Evolutionary conservation across 2,797 vertebrate genomes (phyloP), one percentile per base, ranked within the genome.

Genomic region (Leptodactylus fallax): DNA sequence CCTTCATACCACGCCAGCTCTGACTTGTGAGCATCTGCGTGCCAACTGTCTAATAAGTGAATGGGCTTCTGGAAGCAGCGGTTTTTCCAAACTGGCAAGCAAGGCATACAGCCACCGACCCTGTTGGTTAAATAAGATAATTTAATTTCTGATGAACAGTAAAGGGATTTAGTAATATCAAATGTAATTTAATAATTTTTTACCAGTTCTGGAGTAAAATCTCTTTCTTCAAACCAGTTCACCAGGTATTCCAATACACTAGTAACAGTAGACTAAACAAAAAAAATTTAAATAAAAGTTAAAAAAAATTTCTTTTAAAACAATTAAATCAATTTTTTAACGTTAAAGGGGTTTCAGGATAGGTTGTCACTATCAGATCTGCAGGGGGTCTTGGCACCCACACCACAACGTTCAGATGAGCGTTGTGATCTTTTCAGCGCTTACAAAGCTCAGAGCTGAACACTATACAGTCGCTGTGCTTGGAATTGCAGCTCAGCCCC

Each of bases 11-110:
- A 97, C 95, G 47, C 92, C 92, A 85, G 95, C 93, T 90, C 98
- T 96, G 53, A 99, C 96, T 94, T 96, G 95, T 36, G 97, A 96
- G 87, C 97, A 98, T 87, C 97, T 95, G 91, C 98, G 96, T n/a
- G 98, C 97, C 91, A 99, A 94, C 90, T 99, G 98, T 90, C 98
- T 95, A 93, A 99, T 98, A 90, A 96, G 96, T 21, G 98, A 98
- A 92, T 99, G 98, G 76, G 97, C 97, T 93, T 99, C 98, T 87
- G 98, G 98, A 65, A 99, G 91, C 79, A 99, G 92, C 69, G 98
- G 98, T 85, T 99, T 99, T 93, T 99, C 98, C 91, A 99, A 94
- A 89, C 97, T 98, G 76, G 97, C 97, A 91, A 99, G 81, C 90
- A 99, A 88, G 13, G 97, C 96, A 90, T 96, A 99, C 83, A 99